Percentiles rank a stretch among this genome's conserved stretches.
These are phyloP conservation scores for Pantherophis guttatus DNA, from an alignment of 2,113 vertebrate genomes.

Conservation along the genomic window DNA sequence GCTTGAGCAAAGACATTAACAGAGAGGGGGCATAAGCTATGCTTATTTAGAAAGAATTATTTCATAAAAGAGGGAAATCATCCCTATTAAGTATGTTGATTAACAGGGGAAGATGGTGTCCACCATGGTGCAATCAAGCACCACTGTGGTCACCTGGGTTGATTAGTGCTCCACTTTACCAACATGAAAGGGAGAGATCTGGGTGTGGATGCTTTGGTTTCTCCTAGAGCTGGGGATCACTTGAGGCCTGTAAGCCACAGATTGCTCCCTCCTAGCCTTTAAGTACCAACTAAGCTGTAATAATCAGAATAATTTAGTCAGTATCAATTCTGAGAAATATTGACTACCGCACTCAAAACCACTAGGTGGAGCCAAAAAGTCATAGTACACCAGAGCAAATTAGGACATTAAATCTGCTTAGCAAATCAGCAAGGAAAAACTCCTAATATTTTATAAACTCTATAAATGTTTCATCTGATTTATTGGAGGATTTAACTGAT, in stretches of 20 bases:
- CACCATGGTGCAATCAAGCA: not conserved
- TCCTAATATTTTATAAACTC: not conserved
- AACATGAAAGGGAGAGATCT: not conserved
- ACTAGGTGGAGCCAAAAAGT: conserved; percentile 57
- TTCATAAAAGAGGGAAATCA: not conserved
- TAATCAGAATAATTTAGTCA: not conserved
- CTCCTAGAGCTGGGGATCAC: not conserved
- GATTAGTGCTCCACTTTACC: not conserved
- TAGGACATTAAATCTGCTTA: conserved; percentile 1
- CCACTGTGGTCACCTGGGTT: not conserved
- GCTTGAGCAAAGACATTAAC: not conserved
- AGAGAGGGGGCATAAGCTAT: not conserved
- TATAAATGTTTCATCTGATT: not conserved
- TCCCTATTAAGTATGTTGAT: not conserved
- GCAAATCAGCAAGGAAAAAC: not conserved
- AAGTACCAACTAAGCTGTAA: not conserved
- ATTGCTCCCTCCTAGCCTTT: not conserved
- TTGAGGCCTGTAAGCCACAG: not conserved
- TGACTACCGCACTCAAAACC: conserved; percentile 9
- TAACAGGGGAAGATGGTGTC: not conserved
- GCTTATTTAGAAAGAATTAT: not conserved
- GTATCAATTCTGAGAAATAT: not conserved
- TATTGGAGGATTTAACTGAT: not conserved
- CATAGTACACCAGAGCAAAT: not conserved
- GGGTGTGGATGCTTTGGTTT: not conserved